phyloP scores from a whole-genome alignment of 2,113 vertebrate species.

The Lasiurus borealis region DNA sequence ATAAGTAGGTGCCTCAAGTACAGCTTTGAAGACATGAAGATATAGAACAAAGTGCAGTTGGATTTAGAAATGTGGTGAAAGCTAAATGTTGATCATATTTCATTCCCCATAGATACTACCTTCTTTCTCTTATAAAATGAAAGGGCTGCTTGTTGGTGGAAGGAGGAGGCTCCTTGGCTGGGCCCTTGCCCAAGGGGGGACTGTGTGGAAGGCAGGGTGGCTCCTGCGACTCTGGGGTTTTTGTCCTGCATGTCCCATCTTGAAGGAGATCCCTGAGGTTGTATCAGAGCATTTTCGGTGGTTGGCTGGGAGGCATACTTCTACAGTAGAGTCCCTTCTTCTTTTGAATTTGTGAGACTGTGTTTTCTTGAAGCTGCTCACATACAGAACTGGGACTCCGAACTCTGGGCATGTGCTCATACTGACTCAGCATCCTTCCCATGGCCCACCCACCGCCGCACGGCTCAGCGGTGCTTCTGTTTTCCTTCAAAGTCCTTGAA shows the following conservation, averaged over 20 bases:
- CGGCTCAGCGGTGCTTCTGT: constrained; percentile 73
- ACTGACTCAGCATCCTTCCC: constrained; percentile 74
- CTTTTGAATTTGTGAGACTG: constrained; percentile 45
- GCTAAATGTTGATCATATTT: neutral
- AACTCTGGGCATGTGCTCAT: constrained; percentile 72
- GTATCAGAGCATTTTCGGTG: constrained; percentile 23
- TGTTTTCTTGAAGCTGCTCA: constrained; percentile 75
- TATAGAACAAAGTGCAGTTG: neutral
- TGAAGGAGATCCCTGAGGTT: constrained; percentile 31
- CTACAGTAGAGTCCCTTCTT: too few species aligned
- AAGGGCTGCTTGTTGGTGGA: neutral
- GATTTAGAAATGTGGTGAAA: constrained; percentile 15
- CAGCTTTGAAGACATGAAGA: neutral
- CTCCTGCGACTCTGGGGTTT: constrained; percentile 37
- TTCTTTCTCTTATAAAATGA: constrained; percentile 23
- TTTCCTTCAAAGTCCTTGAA: constrained; percentile 35
- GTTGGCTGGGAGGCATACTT: too few species aligned
- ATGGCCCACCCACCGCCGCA: constrained; percentile 64
- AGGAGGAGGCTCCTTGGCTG: neutral
- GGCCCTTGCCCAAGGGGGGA: neutral
- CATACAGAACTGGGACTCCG: constrained; percentile 68
- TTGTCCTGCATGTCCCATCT: neutral
- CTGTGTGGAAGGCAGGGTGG: neutral
- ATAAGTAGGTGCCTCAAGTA: neutral
- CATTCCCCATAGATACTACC: neutral